Percentiles rank a stretch among this genome's conserved stretches.
Evolutionary conservation across 2,797 vertebrate species (phyloP).

Genomic region (Sardinella longiceps): DNA sequence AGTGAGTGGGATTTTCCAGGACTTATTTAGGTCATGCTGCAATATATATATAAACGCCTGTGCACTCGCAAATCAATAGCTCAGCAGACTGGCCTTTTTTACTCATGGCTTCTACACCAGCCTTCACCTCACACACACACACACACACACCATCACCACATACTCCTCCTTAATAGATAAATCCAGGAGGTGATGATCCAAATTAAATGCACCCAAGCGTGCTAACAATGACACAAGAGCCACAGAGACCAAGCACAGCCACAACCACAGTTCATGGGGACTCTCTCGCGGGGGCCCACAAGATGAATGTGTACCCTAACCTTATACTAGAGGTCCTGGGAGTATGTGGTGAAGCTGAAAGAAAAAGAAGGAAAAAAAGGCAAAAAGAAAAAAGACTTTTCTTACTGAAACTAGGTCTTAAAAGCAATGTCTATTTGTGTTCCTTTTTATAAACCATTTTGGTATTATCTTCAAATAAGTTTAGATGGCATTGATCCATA

Average conservation of each 20-base stretch:
- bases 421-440: no score
- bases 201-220: slow-evolving; percentile 37
- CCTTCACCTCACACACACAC: not conserved
- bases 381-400: no score
- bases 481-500: no score
- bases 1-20: slow-evolving; percentile 22
- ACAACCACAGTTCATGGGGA: not conserved
- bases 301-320: not conserved
- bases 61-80: slow-evolving; percentile 12
- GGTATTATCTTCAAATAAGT: no score
- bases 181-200: slow-evolving; percentile 25
- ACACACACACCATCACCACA: slow-evolving; percentile 23
- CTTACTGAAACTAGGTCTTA: no score
- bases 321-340: not conserved
- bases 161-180: slow-evolving; percentile 32
- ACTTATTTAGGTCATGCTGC: slow-evolving; percentile 22
- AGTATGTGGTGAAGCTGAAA: not conserved
- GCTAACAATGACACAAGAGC: slow-evolving; percentile 18
- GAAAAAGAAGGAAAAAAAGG: no score
- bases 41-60: slow-evolving; percentile 11
- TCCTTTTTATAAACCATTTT: no score
- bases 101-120: not conserved
- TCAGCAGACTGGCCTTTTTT: slow-evolving; percentile 1
- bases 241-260: not conserved
- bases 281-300: not conserved